Conservation (phyloP, 2,113 vertebrate genomes). For the Poecile atricapillus region DNA sequence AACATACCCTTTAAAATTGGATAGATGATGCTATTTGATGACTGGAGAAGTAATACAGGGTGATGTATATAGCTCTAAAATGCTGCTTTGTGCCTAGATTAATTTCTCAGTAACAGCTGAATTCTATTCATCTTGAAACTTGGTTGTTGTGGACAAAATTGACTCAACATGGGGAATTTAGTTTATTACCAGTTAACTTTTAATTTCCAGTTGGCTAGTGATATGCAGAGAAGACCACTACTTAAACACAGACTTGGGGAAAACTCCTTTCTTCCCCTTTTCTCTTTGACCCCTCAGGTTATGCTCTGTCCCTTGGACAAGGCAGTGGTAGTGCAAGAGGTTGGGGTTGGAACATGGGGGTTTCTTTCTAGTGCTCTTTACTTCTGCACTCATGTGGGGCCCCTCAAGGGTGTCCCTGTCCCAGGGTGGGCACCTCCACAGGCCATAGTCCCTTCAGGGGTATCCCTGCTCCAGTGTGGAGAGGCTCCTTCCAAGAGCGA, state of each 20-base stretch:
- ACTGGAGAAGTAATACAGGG: not conserved
- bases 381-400: not conserved
- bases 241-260: not conserved
- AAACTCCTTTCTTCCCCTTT: not conserved
- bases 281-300: not conserved
- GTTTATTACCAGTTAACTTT: too few species aligned
- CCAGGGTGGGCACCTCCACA: fast-evolving
- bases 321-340: not conserved
- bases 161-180: not conserved
- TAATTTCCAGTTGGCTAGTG: not conserved
- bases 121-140: not conserved
- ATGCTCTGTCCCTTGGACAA: not conserved
- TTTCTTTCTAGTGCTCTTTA: not conserved
- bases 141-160: not conserved
- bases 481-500: not conserved
- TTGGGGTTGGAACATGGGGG: not conserved
- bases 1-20: not conserved
- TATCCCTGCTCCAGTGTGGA: not conserved
- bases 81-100: not conserved
- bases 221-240: not conserved
- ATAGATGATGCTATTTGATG: not conserved
- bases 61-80: not conserved
- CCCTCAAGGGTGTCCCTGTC: not conserved
- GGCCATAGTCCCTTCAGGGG: not conserved
- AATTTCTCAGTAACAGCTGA: not conserved